Conservation (phyloP, 2,888 invertebrate genomes). For the Scrobipalpa atriplicella region DNA sequence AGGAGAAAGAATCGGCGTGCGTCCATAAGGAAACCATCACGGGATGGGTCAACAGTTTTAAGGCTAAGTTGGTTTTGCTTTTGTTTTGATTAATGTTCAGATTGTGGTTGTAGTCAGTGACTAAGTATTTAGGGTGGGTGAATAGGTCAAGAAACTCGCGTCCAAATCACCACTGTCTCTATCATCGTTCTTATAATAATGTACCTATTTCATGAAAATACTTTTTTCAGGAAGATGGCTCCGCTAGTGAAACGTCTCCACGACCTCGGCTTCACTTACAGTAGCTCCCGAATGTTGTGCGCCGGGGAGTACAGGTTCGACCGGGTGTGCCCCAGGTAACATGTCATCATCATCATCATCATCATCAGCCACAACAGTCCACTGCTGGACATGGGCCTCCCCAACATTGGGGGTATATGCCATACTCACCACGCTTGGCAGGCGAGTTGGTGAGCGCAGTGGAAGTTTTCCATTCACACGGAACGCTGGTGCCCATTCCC, state of each 20-base stretch:
- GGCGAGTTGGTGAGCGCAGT: too few relatives aligned
- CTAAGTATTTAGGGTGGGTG: too few relatives aligned
- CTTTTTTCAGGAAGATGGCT: slow-evolving; percentile 66
- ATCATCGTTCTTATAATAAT: neutral
- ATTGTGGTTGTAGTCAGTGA: too few relatives aligned
- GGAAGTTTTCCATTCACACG: too few relatives aligned
- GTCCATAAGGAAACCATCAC: slow-evolving; percentile 83
- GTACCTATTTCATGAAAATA: neutral
- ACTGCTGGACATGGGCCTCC: too few relatives aligned
- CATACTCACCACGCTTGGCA: too few relatives aligned
- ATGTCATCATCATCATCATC: too few relatives aligned
- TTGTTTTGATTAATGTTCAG: neutral
- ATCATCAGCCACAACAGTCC: too few relatives aligned
- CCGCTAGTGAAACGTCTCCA: slow-evolving; percentile 71
- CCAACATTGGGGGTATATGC: too few relatives aligned
- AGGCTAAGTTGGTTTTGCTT: slow-evolving; percentile 79
- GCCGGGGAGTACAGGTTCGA: slow-evolving; percentile 81
- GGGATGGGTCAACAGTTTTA: slow-evolving; percentile 91
- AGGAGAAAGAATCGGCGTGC: slow-evolving; percentile 85
- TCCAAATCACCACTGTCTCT: too few relatives aligned
- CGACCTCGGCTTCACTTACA: slow-evolving; percentile 71
- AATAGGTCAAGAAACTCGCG: too few relatives aligned
- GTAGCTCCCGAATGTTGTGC: slow-evolving; percentile 67
- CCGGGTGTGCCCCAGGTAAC: slow-evolving; percentile 81
- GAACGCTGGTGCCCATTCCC: too few relatives aligned